A percentile compares a stretch with the other conserved stretches of the same genome.
phyloP scores from a whole-genome alignment of 1,140 invertebrate genomes.

The Olivierus martensii region DNA sequence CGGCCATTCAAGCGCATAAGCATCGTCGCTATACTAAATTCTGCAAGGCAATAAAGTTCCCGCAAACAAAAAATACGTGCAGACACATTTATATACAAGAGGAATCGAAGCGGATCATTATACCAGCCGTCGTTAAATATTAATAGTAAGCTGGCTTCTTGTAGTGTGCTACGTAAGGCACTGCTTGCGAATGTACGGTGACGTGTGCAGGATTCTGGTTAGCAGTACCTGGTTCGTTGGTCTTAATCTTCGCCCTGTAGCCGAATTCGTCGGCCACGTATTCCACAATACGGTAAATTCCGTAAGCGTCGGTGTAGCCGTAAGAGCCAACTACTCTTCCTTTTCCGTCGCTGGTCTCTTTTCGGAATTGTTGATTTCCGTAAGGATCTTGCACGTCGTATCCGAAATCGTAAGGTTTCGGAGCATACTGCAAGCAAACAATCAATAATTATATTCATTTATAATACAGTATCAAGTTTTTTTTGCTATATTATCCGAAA shows the following conservation, averaged over 20 bases:
- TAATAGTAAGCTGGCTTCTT: too few species aligned
- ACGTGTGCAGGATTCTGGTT: conserved; percentile 17
- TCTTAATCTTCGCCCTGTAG: conserved; percentile 19
- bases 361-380: conserved; percentile 14
- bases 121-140: too few species aligned
- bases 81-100: too few species aligned
- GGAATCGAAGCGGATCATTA: too few species aligned
- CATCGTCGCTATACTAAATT: too few species aligned
- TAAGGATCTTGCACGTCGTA: conserved; percentile 19
- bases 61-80: too few species aligned
- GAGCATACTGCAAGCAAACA: background rate
- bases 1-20: too few species aligned
- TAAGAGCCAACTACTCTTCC: conserved; percentile 19
- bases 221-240: conserved; percentile 20
- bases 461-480: too few species aligned
- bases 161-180: too few species aligned
- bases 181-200: background rate
- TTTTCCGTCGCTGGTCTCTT: conserved; percentile 17
- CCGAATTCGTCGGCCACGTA: conserved; percentile 19
- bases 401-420: conserved; percentile 18
- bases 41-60: too few species aligned
- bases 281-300: conserved; percentile 17
- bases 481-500: too few species aligned
- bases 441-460: too few species aligned
- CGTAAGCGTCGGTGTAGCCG: conserved; percentile 17